These are phyloP conservation scores for Sebastes melanostomus DNA, from an alignment of 2,797 vertebrate genomes.

Conservation along the genomic window DNA sequence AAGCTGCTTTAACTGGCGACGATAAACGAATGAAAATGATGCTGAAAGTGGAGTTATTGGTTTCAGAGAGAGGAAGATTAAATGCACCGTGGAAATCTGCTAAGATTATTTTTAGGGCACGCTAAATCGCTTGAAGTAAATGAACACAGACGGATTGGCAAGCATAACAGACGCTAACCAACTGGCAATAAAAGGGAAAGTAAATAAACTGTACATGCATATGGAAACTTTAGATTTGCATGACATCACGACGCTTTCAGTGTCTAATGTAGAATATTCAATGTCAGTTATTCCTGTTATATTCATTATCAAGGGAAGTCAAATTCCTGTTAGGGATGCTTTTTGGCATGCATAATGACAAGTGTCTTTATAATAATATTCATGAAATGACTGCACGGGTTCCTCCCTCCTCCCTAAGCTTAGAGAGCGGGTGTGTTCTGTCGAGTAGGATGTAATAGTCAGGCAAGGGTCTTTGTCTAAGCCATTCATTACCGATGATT, in stretches of 20 bases:
- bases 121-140: conserved; percentile 20
- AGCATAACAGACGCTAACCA: not conserved
- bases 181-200: not conserved
- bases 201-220: not conserved
- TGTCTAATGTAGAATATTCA: not conserved
- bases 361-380: conserved; percentile 19
- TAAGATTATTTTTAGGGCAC: conserved; percentile 25
- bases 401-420: not conserved
- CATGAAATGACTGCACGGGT: conserved; percentile 18
- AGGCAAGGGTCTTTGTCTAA: conserved; percentile 24
- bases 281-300: not conserved
- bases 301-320: not conserved
- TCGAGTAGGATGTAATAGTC: conserved; percentile 5
- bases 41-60: conserved; percentile 44
- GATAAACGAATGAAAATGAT: conserved; percentile 37
- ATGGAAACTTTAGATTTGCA: not conserved
- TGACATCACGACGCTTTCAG: not conserved
- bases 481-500: conserved; percentile 43
- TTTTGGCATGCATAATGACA: conserved; percentile 9
- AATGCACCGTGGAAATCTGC: conserved; percentile 35
- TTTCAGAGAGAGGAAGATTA: conserved; percentile 51
- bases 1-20: conserved; percentile 41
- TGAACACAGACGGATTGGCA: conserved; percentile 33
- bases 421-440: conserved; percentile 13
- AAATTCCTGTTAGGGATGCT: not conserved